phyloP scores from a whole-genome alignment of 2,113 vertebrate species.

The Phrynocephalus versicolor region DNA sequence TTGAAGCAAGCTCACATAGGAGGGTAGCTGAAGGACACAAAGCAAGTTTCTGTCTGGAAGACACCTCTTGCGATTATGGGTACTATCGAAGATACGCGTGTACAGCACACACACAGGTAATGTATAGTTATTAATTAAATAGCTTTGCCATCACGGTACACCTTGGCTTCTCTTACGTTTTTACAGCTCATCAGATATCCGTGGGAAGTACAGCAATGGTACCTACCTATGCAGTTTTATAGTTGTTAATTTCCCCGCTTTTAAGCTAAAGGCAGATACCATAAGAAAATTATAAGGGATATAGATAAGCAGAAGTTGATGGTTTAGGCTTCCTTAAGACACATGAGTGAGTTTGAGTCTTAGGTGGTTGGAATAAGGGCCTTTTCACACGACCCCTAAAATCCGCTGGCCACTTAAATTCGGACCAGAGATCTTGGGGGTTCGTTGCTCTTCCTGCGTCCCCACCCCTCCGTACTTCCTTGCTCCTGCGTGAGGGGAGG shows the following conservation, averaged over 20 bases:
- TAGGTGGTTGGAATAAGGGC: not conserved
- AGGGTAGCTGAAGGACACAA: slow-evolving; percentile 97
- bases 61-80: slow-evolving; percentile 94
- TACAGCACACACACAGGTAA: slow-evolving; percentile 94
- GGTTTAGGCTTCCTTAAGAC: not conserved
- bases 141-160: not conserved
- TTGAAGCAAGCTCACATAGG: slow-evolving; percentile 80
- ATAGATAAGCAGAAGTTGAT: not conserved
- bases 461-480: too few relatives aligned
- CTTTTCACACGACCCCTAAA: too few relatives aligned
- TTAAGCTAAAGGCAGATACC: not conserved
- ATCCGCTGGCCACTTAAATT: too few relatives aligned
- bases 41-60: slow-evolving; percentile 96
- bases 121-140: not conserved
- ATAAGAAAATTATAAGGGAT: not conserved
- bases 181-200: slow-evolving; percentile 6
- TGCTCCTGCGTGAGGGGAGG: too few relatives aligned
- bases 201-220: accelerated
- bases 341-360: not conserved
- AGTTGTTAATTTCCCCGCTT: not conserved
- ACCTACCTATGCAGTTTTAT: not conserved
- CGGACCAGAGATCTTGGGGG: too few relatives aligned
- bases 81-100: slow-evolving; percentile 93
- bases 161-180: not conserved
- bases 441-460: too few relatives aligned